Evolutionary conservation across 2,888 invertebrate species (phyloP).

Genomic region (Ceriagrion tenellum): DNA sequence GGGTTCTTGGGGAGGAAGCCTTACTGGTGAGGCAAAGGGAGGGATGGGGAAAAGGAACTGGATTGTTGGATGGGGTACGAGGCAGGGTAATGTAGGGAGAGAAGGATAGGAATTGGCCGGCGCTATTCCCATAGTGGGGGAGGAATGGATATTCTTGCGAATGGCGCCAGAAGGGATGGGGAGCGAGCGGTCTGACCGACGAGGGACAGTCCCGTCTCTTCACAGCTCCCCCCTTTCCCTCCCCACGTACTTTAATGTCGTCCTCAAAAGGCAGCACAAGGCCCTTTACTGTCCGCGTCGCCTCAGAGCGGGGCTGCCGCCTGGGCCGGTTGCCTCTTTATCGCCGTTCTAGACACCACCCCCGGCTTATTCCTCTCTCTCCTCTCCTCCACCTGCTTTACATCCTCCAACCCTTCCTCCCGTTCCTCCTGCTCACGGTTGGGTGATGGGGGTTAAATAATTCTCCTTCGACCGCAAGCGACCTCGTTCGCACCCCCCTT

Average conservation of each 20-base stretch:
- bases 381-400: no score
- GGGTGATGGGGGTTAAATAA: neutral
- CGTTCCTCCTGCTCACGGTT: no score
- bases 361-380: neutral
- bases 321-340: neutral
- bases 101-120: neutral
- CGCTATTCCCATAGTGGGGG: neutral
- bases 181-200: neutral
- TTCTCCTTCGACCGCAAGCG: neutral
- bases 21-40: neutral
- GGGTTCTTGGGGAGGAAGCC: slow-evolving; percentile 36
- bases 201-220: neutral
- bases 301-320: neutral
- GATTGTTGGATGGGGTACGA: neutral
- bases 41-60: neutral
- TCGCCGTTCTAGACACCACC: neutral
- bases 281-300: neutral
- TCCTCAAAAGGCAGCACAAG: neutral
- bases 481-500: neutral
- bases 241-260: neutral
- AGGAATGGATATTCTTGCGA: neutral
- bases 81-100: neutral
- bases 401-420: neutral
- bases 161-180: neutral
- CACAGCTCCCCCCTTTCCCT: neutral